phyloP scores from a whole-genome alignment of 1,140 invertebrate genomes.

The Drosophila miranda region DNA sequence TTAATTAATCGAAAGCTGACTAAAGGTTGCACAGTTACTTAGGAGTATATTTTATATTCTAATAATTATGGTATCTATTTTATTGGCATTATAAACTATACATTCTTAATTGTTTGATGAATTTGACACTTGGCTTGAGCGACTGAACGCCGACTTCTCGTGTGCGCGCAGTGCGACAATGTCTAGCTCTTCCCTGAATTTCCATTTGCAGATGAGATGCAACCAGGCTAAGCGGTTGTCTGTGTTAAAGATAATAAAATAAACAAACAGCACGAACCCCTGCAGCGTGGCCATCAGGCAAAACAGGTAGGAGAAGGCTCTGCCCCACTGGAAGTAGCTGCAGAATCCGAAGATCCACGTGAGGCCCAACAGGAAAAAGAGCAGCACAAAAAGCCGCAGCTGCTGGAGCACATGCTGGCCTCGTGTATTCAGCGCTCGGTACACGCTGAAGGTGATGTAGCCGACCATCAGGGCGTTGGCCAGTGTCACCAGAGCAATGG shows the following conservation, averaged over 20 bases:
- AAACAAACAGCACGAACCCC: conserved; percentile 86
- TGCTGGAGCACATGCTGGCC: conserved; percentile 84
- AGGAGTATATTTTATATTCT: too few relatives aligned
- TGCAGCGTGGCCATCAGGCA: conserved; percentile 86
- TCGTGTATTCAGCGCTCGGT: conserved; percentile 83
- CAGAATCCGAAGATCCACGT: conserved; percentile 87
- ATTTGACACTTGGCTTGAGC: too few relatives aligned
- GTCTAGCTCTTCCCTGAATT: not conserved
- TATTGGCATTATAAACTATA: too few relatives aligned
- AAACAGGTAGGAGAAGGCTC: conserved; percentile 85
- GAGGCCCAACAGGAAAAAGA: conserved; percentile 86
- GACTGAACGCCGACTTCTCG: too few relatives aligned
- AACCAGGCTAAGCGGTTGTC: conserved; percentile 84
- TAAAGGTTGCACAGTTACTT: too few relatives aligned
- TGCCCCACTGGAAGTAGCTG: conserved; percentile 82
- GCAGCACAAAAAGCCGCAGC: conserved; percentile 84
- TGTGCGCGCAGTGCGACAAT: too few relatives aligned
- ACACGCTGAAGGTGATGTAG: conserved; percentile 84
- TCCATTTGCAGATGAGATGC: conserved; percentile 13
- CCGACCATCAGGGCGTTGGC: conserved; percentile 85
- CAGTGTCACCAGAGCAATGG: conserved; percentile 83
- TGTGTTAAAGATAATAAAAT: conserved; percentile 86
- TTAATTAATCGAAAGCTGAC: too few relatives aligned
- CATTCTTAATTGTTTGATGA: too few relatives aligned
- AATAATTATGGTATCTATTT: too few relatives aligned